phyloP scores from a whole-genome alignment of 2,113 vertebrate genomes.

The Mastomys natalensis region DNA sequence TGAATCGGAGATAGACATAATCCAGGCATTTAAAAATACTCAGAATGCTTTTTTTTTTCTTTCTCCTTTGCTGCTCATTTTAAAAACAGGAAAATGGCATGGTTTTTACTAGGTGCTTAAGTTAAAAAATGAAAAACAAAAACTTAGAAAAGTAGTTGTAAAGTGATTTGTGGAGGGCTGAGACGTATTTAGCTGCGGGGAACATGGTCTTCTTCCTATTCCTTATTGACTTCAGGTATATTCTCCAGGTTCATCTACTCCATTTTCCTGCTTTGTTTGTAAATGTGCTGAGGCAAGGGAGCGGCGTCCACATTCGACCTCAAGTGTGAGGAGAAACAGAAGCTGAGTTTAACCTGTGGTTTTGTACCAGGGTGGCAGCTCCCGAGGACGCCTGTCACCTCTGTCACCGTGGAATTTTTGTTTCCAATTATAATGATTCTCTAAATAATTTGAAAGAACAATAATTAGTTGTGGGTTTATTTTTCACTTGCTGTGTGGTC shows the following conservation, averaged over 20 bases:
- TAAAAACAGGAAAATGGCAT: not conserved
- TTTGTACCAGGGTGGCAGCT: constrained; percentile 58
- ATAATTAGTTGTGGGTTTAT: constrained; percentile 74
- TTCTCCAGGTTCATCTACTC: not conserved
- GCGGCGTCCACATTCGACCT: not conserved
- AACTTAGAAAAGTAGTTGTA: not conserved
- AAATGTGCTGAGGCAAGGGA: not conserved
- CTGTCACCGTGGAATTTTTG: constrained; percentile 70
- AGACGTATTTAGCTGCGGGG: not conserved
- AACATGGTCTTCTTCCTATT: not conserved
- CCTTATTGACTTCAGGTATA: not conserved
- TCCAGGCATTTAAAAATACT: constrained; percentile 68
- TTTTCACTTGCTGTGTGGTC: constrained; percentile 78
- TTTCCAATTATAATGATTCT: constrained; percentile 77
- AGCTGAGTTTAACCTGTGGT: constrained; percentile 57
- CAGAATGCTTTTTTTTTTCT: not conserved
- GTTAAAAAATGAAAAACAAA: not conserved
- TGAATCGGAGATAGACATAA: constrained; percentile 65
- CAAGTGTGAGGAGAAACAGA: not conserved
- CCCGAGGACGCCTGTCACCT: constrained; percentile 58
- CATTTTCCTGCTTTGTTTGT: constrained; percentile 6
- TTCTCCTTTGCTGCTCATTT: not conserved
- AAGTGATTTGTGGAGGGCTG: not conserved
- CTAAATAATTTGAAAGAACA: constrained; percentile 78
- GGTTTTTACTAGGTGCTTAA: constrained; percentile 16